phyloP scores from a whole-genome alignment of 1,140 invertebrate genomes.

The Radopholus similis region DNA sequence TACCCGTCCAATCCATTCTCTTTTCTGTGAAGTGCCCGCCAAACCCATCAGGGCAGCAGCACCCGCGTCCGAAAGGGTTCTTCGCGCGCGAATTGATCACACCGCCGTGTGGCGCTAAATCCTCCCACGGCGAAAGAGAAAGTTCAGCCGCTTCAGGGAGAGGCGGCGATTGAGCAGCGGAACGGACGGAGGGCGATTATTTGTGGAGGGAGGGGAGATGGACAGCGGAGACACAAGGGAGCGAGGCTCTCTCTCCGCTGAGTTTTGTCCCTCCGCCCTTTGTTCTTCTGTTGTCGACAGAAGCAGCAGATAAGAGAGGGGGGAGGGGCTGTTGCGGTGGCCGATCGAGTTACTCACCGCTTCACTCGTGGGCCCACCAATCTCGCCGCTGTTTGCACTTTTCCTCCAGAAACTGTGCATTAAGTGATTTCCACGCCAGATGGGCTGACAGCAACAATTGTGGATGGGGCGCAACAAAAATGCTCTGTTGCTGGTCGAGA shows the following conservation, averaged over 20 bases:
- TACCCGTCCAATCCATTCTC: neutral
- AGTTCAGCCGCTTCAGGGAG: constrained; percentile 1
- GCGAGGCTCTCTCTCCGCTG: too few relatives aligned
- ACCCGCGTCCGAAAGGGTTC: neutral
- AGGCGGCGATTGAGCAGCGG: neutral
- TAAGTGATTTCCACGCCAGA: too few relatives aligned
- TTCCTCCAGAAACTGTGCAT: too few relatives aligned
- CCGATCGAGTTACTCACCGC: too few relatives aligned
- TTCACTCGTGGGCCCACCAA: too few relatives aligned
- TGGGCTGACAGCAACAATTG: too few relatives aligned
- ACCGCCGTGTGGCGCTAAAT: neutral
- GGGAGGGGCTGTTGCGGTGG: neutral
- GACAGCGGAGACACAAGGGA: neutral
- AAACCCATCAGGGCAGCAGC: neutral
- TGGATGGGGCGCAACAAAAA: too few relatives aligned
- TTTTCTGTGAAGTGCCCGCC: neutral
- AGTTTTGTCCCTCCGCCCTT: too few relatives aligned
- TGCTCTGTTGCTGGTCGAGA: too few relatives aligned
- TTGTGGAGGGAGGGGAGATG: neutral
- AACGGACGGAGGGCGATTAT: constrained; percentile 1
- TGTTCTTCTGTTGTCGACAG: too few relatives aligned
- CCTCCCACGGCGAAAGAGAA: neutral
- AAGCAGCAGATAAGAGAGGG: neutral
- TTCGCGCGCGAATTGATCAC: too few relatives aligned
- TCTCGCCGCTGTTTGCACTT: too few relatives aligned